These are phyloP conservation scores for Nesometra sesokonis DNA, from an alignment of 35 echinoderm and acorn worm species.

Conservation along the genomic window DNA sequence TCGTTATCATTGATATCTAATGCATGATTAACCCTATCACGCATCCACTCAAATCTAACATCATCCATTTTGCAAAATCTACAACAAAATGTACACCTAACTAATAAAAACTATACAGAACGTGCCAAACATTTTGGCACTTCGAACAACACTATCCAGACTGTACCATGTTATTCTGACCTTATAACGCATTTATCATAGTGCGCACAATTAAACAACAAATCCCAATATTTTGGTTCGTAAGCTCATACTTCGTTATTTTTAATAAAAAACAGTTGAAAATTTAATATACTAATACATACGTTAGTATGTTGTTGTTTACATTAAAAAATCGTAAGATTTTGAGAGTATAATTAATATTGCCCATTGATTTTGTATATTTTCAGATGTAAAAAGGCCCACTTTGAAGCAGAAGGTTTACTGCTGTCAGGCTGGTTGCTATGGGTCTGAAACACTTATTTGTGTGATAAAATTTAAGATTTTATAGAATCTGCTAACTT, in stretches of 20 bases:
- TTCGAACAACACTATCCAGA: too few species aligned
- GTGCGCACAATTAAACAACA: background rate
- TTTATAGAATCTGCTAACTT: background rate
- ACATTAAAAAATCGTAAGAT: background rate
- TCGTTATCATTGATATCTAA: constrained; percentile 67
- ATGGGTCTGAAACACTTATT: background rate
- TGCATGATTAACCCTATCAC: constrained; percentile 70
- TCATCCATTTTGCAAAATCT: constrained; percentile 67
- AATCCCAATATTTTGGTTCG: background rate
- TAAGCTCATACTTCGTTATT: background rate
- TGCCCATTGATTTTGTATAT: background rate
- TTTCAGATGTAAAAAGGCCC: background rate
- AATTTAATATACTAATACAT: background rate
- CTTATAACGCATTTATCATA: background rate
- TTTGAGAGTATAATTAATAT: background rate
- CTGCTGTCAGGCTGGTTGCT: background rate
- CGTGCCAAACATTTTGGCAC: too few species aligned
- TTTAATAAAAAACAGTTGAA: background rate
- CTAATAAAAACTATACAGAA: too few species aligned
- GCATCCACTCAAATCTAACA: constrained; percentile 90
- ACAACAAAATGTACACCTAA: too few species aligned
- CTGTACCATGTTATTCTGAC: too few species aligned
- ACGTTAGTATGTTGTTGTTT: background rate
- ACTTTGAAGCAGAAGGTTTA: background rate
- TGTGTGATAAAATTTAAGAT: background rate